Evolutionary conservation across 2,797 vertebrate genomes (phyloP).

Genomic region (Neostethus bicornis): DNA sequence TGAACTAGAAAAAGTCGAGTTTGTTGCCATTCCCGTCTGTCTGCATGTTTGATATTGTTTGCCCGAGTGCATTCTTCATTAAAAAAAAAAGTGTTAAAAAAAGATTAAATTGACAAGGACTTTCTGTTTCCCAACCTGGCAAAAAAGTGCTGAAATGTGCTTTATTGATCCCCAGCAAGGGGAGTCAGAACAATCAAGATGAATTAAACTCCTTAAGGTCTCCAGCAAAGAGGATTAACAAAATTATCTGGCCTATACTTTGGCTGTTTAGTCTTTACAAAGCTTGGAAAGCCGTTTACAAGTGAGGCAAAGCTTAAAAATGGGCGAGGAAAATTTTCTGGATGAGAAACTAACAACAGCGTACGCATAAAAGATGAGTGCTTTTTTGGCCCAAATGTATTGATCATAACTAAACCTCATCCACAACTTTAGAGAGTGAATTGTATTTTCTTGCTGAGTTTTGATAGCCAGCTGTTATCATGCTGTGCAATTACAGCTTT

Average conservation of each 20-base stretch:
- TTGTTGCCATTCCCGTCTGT: constrained; percentile 20
- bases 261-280: constrained; percentile 65
- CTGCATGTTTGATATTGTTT: constrained; percentile 51
- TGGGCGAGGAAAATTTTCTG: constrained; percentile 46
- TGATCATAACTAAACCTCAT: constrained; percentile 67
- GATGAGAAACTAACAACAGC: constrained; percentile 70
- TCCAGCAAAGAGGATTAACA: constrained; percentile 74
- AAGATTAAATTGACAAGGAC: constrained; percentile 35
- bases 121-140: constrained; percentile 46
- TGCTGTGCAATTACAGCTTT: constrained; percentile 62
- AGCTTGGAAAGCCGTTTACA: constrained; percentile 29
- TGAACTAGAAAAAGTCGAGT: constrained; percentile 14
- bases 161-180: constrained; percentile 69
- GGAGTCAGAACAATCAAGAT: constrained; percentile 74
- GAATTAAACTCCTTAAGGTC: constrained; percentile 80
- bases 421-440: constrained; percentile 63
- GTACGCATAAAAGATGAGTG: constrained; percentile 66
- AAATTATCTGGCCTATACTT: constrained; percentile 69
- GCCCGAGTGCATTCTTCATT: constrained; percentile 42
- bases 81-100: no score
- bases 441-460: constrained; percentile 65
- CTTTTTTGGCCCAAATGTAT: constrained; percentile 61
- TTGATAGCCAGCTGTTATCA: constrained; percentile 71
- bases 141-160: constrained; percentile 69
- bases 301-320: constrained; percentile 11